Evolutionary conservation across 2,888 invertebrate genomes (phyloP), one percentile per base, ranked within the genome.

Genomic region (Reticulitermes lucifugus): DNA sequence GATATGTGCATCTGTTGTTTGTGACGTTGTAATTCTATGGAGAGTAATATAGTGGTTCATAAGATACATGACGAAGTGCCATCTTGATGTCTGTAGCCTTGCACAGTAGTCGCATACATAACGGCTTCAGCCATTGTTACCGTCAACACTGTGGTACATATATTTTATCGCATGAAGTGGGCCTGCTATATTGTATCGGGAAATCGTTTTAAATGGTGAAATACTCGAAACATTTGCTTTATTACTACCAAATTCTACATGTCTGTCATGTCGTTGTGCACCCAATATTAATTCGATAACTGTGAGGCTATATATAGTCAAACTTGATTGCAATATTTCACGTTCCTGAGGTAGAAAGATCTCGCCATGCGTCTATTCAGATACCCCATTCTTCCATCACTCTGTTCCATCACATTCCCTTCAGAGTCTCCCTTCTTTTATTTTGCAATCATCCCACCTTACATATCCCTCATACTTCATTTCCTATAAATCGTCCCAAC

Each of bases 341-440:
- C 65, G n/a, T 65, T 65, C 65, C 65, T 25, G n/a, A 25, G 65
- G 65, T 12, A n/a, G 65, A 25, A 65, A n/a, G 65, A 10, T 6
- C 65, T 25, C 25, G 65, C n/a, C 65, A 25, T 65, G 65, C 65
- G 3, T 65, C n/a, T 9, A 65, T 65, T n/a, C 65, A 25, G 25
- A 65, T 65, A n/a, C 65, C 65, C n/a, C 65, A 65, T 60, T 60
- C 18, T 60, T 59, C 60, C 60, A 60, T 60, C 60, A 60, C 22
- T 14, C 12, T 65, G n/a, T 25, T 65, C 65, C 25, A 12, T 25
- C 65, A 65, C 25, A 65, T 65, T 65, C 65, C 25, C 65, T n/a
- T n/a, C 25, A 18, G 51, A 55, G 55, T 55, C 55, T 55, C n/a
- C n/a, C 25, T n/a, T 65, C 65, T 65, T 65, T 65, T 6, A 65